A percentile compares a stretch with the other conserved stretches of the same genome.
Evolutionary conservation across 2,888 invertebrate species (phyloP).

Genomic region (Caenorhabditis parvicauda): DNA sequence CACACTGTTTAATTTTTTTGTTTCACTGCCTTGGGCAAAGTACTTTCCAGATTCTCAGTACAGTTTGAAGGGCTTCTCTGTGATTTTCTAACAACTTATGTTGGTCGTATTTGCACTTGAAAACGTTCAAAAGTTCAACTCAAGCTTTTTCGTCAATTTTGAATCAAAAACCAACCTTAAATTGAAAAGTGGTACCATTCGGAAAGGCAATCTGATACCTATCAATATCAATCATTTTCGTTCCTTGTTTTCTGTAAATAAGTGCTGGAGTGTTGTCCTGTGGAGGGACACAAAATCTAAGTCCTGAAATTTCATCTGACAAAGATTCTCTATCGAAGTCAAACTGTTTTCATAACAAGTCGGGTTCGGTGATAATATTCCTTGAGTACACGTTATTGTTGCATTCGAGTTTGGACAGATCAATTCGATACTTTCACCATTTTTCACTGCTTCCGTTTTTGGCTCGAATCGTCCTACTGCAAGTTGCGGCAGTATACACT

Average conservation of each 20-base stretch:
- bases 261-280: constrained; percentile 42
- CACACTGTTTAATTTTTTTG: no score
- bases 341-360: constrained; percentile 36
- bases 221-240: constrained; percentile 31
- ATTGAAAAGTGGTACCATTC: constrained; percentile 60
- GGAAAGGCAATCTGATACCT: constrained; percentile 52
- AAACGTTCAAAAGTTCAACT: constrained; percentile 3
- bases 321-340: neutral
- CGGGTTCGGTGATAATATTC: constrained; percentile 27
- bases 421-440: constrained; percentile 25
- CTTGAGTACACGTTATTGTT: constrained; percentile 32
- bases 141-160: constrained; percentile 5
- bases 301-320: constrained; percentile 12
- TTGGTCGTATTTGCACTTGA: no score
- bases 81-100: no score
- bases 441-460: constrained; percentile 18
- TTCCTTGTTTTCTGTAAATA: constrained; percentile 39
- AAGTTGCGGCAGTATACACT: constrained; percentile 26
- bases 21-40: no score
- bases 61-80: no score
- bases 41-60: no score
- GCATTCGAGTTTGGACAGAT: constrained; percentile 29
- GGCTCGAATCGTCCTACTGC: constrained; percentile 30
- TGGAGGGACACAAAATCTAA: constrained; percentile 43
- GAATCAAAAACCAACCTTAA: constrained; percentile 35